A percentile compares a stretch with the other conserved stretches of the same genome.
phyloP scores from a whole-genome alignment of 2,113 vertebrate genomes.

The Benitochromis conjunctus region DNA sequence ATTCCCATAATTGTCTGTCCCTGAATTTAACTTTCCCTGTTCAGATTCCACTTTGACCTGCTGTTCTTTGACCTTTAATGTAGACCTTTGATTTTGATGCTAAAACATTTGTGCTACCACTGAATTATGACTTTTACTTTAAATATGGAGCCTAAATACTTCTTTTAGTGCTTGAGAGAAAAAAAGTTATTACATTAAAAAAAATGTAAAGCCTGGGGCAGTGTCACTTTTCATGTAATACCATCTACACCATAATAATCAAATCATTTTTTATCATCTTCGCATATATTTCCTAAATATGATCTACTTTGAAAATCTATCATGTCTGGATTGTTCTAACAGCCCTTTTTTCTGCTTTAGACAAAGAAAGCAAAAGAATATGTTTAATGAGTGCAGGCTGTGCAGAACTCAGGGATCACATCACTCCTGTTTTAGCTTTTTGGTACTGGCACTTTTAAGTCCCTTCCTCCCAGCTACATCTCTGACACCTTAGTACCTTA shows the following conservation, averaged over 20 bases:
- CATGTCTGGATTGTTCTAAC: neutral
- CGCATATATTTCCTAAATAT: too few species aligned
- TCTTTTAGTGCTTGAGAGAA: neutral
- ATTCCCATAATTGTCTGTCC: neutral
- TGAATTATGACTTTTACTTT: neutral
- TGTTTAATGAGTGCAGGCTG: neutral
- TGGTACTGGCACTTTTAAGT: neutral
- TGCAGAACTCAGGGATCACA: neutral
- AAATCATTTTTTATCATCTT: too few species aligned
- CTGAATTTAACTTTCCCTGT: neutral
- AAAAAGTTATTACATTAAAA: neutral
- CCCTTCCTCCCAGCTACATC: neutral
- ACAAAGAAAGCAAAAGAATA: neutral
- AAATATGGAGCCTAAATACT: neutral
- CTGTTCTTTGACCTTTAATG: accelerated
- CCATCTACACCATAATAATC: too few species aligned
- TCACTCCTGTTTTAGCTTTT: neutral
- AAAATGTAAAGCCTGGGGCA: too few species aligned
- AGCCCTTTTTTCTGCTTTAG: neutral
- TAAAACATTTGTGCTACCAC: neutral
- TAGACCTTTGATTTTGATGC: accelerated
- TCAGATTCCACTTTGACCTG: neutral
- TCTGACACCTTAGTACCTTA: neutral
- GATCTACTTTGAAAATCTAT: neutral
- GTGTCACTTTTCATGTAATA: too few species aligned